phyloP scores from a whole-genome alignment of 2,113 vertebrate genomes.

The Tiliqua scincoides region DNA sequence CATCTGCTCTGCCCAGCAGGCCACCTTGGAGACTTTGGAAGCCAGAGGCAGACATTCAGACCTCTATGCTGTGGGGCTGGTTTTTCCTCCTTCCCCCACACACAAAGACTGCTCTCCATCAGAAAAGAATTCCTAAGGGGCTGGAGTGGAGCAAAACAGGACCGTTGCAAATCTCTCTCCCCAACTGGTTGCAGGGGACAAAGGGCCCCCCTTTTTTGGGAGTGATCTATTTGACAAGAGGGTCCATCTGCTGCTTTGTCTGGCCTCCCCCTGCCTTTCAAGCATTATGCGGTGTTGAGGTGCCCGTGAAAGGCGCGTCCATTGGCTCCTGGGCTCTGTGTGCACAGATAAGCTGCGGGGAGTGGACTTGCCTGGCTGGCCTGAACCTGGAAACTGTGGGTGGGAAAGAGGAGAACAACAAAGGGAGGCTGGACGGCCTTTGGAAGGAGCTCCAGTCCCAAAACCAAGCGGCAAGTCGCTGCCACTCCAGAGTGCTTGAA shows the following conservation, averaged over 20 bases:
- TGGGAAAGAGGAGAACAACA: fast-evolving
- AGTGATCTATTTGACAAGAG: fast-evolving
- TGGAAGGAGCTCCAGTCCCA: neutral
- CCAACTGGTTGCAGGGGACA: neutral
- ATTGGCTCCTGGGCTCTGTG: neutral
- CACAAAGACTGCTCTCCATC: neutral
- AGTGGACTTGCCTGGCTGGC: neutral
- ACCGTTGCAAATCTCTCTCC: neutral
- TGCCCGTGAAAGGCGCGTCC: neutral
- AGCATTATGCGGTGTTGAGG: neutral
- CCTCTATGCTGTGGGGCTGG: neutral
- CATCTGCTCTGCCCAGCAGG: neutral
- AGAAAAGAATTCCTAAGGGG: neutral
- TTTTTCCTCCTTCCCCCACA: neutral
- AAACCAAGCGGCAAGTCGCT: neutral
- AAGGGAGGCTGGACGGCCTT: fast-evolving
- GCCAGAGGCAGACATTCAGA: neutral
- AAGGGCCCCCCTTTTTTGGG: neutral
- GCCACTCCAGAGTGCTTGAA: neutral
- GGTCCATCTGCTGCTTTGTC: neutral
- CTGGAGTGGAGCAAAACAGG: fast-evolving
- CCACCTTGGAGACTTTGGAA: neutral
- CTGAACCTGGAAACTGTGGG: neutral
- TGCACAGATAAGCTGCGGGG: neutral
- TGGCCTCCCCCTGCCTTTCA: neutral